Percentiles rank a stretch among this genome's conserved stretches.
These are phyloP conservation scores for Excalfactoria chinensis DNA, from an alignment of 2,113 vertebrate genomes.

Conservation along the genomic window DNA sequence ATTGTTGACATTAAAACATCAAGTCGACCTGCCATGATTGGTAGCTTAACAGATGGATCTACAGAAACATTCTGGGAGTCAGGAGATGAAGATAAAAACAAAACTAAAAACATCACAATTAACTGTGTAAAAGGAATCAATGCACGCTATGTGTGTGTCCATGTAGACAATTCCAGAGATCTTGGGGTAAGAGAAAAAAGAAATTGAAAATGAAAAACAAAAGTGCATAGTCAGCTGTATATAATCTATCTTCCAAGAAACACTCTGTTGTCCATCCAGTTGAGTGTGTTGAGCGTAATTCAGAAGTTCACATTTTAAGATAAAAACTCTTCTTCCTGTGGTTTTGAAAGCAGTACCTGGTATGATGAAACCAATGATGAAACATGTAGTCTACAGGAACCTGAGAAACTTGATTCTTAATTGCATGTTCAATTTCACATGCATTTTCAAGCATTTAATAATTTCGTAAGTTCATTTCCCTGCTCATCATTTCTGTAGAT, in stretches of 20 bases:
- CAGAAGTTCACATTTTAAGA: not conserved
- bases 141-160: constrained; percentile 91
- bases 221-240: not conserved
- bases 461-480: not conserved
- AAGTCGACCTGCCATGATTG: constrained; percentile 98
- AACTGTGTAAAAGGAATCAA: constrained; percentile 97
- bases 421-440: not conserved
- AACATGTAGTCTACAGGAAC: not conserved
- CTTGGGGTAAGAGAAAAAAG: constrained; percentile 87
- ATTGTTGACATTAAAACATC: constrained; percentile 98
- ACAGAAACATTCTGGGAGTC: constrained; percentile 99
- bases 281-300: not conserved
- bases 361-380: not conserved
- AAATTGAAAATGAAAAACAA: not conserved
- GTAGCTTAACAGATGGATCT: constrained; percentile 96
- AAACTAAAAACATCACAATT: constrained; percentile 97
- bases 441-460: not conserved
- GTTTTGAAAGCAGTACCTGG: not conserved
- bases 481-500: not conserved
- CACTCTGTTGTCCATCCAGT: not conserved
- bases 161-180: constrained; percentile 98
- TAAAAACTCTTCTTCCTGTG: not conserved
- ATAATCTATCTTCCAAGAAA: not conserved
- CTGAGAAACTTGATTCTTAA: not conserved
- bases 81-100: constrained; percentile 99